phyloP scores from a whole-genome alignment of 2,797 vertebrate species.

The Peromyscus melanophrys region DNA sequence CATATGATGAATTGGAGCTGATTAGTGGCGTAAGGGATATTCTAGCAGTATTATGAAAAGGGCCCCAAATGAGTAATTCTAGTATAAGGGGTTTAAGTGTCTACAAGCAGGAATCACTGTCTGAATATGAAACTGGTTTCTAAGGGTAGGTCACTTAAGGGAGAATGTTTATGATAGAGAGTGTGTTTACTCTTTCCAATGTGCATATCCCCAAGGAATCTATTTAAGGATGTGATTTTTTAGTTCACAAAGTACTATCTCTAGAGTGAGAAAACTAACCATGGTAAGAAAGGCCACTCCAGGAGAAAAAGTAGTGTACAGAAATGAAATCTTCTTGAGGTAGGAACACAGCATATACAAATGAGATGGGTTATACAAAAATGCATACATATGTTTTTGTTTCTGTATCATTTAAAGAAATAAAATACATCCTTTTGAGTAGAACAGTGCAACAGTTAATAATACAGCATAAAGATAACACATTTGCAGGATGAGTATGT shows the following conservation, averaged over 20 bases:
- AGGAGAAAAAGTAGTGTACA: not conserved
- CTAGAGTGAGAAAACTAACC: conserved; percentile 47
- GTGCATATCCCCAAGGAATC: not conserved
- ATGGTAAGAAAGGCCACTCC: conserved; percentile 1
- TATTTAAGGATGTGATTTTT: conserved; percentile 12
- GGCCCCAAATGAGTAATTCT: not conserved
- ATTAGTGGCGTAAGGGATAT: not conserved
- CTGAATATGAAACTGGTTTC: not conserved
- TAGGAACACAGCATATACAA: not conserved
- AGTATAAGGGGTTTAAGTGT: not conserved
- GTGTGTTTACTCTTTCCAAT: not conserved
- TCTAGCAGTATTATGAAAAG: not conserved
- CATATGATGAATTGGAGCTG: not conserved
- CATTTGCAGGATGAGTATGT: not conserved
- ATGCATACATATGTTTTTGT: not conserved
- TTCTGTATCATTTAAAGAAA: conserved; percentile 1
- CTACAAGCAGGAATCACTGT: not conserved
- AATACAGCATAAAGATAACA: not conserved
- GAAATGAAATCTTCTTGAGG: not conserved
- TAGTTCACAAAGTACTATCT: conserved; percentile 47
- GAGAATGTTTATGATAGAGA: not conserved
- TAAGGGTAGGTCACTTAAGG: not conserved
- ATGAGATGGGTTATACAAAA: not conserved
- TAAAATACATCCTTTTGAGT: not conserved
- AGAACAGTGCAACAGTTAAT: not conserved